A percentile compares a stretch with the other conserved stretches of the same genome.
Conservation (phyloP, 2,888 invertebrate species). For the Cloeon dipterum region DNA sequence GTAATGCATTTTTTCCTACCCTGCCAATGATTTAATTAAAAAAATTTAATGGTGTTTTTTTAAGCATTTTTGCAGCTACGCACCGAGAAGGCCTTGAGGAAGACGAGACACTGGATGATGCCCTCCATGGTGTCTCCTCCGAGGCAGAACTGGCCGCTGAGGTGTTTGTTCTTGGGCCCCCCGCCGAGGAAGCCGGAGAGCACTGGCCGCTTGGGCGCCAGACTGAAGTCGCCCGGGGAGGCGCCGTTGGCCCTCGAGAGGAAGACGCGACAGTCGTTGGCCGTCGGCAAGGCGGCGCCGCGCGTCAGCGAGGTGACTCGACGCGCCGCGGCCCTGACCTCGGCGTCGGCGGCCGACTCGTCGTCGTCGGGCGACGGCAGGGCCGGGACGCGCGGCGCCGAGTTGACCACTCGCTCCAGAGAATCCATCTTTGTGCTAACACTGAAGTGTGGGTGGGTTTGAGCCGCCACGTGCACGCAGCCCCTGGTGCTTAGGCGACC, state of each 20-base stretch:
- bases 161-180: constrained; percentile 46
- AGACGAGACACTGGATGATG: constrained; percentile 78
- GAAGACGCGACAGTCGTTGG: constrained; percentile 4
- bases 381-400: constrained; percentile 40
- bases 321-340: not conserved
- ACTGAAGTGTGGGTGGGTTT: not conserved
- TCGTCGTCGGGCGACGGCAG: constrained; percentile 19
- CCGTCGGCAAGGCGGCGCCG: constrained; percentile 1
- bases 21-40: no score
- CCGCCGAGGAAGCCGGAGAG: constrained; percentile 33
- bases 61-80: no score
- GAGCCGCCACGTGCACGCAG: not conserved
- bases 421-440: constrained; percentile 39
- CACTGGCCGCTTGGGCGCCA: constrained; percentile 54
- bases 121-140: constrained; percentile 86
- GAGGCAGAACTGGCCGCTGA: constrained; percentile 71
- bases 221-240: constrained; percentile 9
- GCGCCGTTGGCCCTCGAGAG: constrained; percentile 5
- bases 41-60: no score
- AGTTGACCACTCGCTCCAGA: constrained; percentile 54
- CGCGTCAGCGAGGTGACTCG: constrained; percentile 3
- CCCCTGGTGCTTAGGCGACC: not conserved
- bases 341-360: constrained; percentile 19
- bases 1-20: no score
- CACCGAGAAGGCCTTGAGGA: constrained; percentile 83